Conservation (phyloP, 2,888 invertebrate genomes). For the Brenthis daphne region DNA sequence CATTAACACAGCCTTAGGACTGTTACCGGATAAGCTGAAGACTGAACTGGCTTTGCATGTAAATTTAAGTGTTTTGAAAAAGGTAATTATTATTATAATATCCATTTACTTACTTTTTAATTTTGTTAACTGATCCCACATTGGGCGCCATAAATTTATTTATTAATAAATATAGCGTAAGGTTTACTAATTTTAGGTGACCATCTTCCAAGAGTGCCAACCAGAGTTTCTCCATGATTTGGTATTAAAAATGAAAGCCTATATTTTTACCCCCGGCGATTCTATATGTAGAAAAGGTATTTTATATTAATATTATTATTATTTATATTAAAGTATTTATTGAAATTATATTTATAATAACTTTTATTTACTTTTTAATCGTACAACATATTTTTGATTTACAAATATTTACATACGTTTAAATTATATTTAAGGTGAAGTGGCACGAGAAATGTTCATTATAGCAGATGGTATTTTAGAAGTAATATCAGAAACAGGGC, state of each 20-base stretch:
- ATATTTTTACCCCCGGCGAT: constrained; percentile 98
- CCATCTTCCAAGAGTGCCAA: constrained; percentile 98
- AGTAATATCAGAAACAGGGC: constrained; percentile 96
- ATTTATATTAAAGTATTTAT: not conserved
- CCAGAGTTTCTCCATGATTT: constrained; percentile 98
- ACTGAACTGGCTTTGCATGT: constrained; percentile 98
- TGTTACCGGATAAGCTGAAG: constrained; percentile 97
- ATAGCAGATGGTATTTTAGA: constrained; percentile 98
- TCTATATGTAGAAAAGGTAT: constrained; percentile 96
- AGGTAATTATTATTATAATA: constrained; percentile 80
- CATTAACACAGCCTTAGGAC: constrained; percentile 95
- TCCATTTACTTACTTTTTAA: too few species aligned
- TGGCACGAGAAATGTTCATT: constrained; percentile 98
- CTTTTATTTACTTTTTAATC: too few species aligned
- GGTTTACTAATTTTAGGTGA: constrained; percentile 85
- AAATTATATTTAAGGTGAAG: constrained; percentile 82
- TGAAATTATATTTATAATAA: not conserved
- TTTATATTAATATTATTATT: too few species aligned
- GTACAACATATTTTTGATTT: not conserved
- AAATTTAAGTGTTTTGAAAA: constrained; percentile 96
- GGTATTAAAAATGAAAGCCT: constrained; percentile 98
- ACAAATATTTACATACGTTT: not conserved
- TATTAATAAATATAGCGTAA: not conserved
- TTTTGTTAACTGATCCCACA: not conserved
- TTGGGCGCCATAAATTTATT: not conserved